These are phyloP conservation scores for Drosophila rhopaloa DNA, from an alignment of 1,140 invertebrate species.

Conservation along the genomic window DNA sequence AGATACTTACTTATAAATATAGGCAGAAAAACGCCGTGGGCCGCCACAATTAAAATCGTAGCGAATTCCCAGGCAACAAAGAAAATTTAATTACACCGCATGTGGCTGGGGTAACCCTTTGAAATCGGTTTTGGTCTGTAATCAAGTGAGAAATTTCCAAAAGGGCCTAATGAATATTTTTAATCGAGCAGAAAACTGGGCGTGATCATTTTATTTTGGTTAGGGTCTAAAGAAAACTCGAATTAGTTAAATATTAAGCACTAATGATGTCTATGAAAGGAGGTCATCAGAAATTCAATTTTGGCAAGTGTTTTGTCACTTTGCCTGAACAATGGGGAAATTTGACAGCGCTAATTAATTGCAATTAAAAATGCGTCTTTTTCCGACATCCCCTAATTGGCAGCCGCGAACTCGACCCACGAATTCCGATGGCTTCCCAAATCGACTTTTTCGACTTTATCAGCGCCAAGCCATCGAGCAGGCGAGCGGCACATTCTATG, in stretches of 20 bases:
- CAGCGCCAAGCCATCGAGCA: slow-evolving; percentile 52
- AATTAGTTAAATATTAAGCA: slow-evolving; percentile 45
- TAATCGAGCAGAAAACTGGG: slow-evolving; percentile 69
- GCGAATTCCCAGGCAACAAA: slow-evolving; percentile 78
- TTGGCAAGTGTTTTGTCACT: slow-evolving; percentile 50
- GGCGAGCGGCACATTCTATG: slow-evolving; percentile 48
- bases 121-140: slow-evolving; percentile 62
- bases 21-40: slow-evolving; percentile 53
- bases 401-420: slow-evolving; percentile 60
- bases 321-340: slow-evolving; percentile 30
- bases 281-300: slow-evolving; percentile 33
- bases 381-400: slow-evolving; percentile 59
- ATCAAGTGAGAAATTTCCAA: slow-evolving; percentile 74
- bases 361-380: slow-evolving; percentile 59
- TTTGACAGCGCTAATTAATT: slow-evolving; percentile 49
- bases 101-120: slow-evolving; percentile 67
- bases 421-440: slow-evolving; percentile 15
- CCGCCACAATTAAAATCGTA: slow-evolving; percentile 78
- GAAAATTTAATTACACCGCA: slow-evolving; percentile 80
- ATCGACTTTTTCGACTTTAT: slow-evolving; percentile 43
- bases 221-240: slow-evolving; percentile 34
- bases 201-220: slow-evolving; percentile 55
- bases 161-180: slow-evolving; percentile 74
- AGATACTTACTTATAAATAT: slow-evolving; percentile 38
- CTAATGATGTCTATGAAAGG: slow-evolving; percentile 67